phyloP scores from a whole-genome alignment of 2,797 vertebrate genomes.

The Gorsachius magnificus region DNA sequence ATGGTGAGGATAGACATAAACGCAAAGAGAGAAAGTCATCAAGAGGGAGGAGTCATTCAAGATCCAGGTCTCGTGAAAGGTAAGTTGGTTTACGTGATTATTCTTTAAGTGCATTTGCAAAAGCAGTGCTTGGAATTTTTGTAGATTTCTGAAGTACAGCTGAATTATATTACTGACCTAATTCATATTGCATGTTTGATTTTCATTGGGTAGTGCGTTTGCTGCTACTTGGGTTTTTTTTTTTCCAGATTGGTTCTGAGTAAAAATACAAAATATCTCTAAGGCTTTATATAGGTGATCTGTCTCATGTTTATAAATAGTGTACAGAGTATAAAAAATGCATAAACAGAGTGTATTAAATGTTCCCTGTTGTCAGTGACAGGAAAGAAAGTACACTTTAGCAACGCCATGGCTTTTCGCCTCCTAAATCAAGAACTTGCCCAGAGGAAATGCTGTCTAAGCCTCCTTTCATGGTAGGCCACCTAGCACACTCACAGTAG shows the following conservation, averaged over 20 bases:
- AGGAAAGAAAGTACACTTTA: background rate
- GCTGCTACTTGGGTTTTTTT: background rate
- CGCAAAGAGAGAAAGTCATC: conserved; percentile 90
- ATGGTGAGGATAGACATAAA: conserved; percentile 91
- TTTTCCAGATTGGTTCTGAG: background rate
- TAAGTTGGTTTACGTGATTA: conserved; percentile 6
- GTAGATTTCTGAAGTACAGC: background rate
- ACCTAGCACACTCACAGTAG: fast-evolving
- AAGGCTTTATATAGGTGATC: background rate
- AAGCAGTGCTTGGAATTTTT: background rate
- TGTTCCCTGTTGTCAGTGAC: background rate
- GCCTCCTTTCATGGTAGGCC: background rate
- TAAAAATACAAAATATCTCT: background rate
- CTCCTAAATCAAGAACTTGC: background rate
- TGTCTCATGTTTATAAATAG: background rate
- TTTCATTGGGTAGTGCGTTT: background rate
- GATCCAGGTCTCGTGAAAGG: conserved; percentile 94
- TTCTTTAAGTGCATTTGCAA: background rate
- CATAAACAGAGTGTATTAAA: background rate
- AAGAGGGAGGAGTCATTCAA: conserved; percentile 88
- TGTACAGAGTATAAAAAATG: background rate
- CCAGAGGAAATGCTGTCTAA: background rate
- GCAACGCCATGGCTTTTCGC: background rate
- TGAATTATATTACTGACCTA: background rate
- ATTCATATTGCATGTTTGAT: background rate